Percentiles rank a stretch among this genome's conserved stretches.
These are phyloP conservation scores for Lordiphosa andalusiaca DNA, from an alignment of 2,888 invertebrate species.

Conservation along the genomic window DNA sequence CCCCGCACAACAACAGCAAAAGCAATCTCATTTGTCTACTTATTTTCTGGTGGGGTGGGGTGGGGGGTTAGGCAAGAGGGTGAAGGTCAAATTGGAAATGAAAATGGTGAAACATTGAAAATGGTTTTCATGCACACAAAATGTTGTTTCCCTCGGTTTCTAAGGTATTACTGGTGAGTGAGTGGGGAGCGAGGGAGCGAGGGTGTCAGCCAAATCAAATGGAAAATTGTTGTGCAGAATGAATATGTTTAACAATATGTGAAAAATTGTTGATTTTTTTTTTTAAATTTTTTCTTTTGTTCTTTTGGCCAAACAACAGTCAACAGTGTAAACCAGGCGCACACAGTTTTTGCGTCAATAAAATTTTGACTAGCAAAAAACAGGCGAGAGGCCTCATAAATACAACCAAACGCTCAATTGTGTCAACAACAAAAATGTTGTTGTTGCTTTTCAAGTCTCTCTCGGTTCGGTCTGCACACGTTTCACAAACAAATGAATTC, in stretches of 20 bases:
- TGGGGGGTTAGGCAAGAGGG: no score
- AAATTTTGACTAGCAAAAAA: conserved; percentile 15
- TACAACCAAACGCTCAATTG: conserved; percentile 51
- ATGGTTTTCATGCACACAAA: conserved; percentile 9
- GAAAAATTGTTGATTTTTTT: conserved; percentile 35
- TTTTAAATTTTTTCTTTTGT: conserved; percentile 20
- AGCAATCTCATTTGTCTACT: no score
- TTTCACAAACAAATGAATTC: conserved; percentile 55
- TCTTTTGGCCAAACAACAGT: conserved; percentile 7
- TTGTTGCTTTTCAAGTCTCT: conserved; percentile 5
- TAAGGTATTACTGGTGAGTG: not conserved
- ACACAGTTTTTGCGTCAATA: conserved; percentile 7
- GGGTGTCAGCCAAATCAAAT: conserved; percentile 6
- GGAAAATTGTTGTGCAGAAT: conserved; percentile 13
- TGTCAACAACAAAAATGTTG: conserved; percentile 45
- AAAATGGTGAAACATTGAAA: conserved; percentile 48
- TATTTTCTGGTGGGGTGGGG: no score
- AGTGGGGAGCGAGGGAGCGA: no score
- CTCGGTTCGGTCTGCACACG: conserved; percentile 32
- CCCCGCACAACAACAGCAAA: no score
- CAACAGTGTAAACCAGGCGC: conserved; percentile 6
- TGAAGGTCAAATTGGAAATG: conserved; percentile 49
- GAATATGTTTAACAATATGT: conserved; percentile 45
- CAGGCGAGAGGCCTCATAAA: conserved; percentile 43
- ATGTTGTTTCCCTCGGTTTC: not conserved